Base-by-base conservation (phyloP, 2,888 invertebrate species). In the Eupsilia transversa region DNA sequence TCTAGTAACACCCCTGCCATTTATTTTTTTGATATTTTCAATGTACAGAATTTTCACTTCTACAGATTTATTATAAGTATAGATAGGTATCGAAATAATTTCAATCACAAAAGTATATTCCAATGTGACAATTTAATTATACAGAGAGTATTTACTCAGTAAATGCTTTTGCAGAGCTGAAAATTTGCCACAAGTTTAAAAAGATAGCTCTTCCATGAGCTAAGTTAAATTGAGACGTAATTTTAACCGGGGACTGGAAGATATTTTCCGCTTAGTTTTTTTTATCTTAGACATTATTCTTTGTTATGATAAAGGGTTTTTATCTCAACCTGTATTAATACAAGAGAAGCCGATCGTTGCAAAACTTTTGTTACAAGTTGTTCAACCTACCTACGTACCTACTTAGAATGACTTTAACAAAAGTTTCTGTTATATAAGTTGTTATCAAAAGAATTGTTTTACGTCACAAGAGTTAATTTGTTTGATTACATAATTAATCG, bases 171-270 rank as follows among this genome's bases (percentile, higher is more conserved):
- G 27, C n/a, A 41, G 38, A 63, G 10, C 43, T 72, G 72, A 78
- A 33, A 72, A 66, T 72, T 72, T 64, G n/a, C 12, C 30, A 52
- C 43, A 49, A 70, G 20, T 73, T 77, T 77, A 23, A 61, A 60
- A 65, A 72, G 41, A 72, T 72, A 49, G 49, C 70, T 80, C 30
- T 43, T 70, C 72, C 66, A 68, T 68, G 72, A 71, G 41, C 35
- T 69, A 73, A 73, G 60, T 82, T 82, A 61, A 77, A 84, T 80
- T 77, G 27, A 35, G 57, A 70, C 60, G 57, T 72, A 67, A 81
- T 72, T 74, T 74, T 23, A 72, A 33, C 49, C 23, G 20, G 23
- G 14, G 10, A 38, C 35, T 68, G 27, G 23, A 41, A 49, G 35
- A 65, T 56, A 80, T 80, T 72, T 74, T 67, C 20, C n/a, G 14